Percentiles rank a stretch among this genome's conserved stretches.
Evolutionary conservation across 2,797 vertebrate genomes (phyloP).

Genomic region (Psittacula derbiana): DNA sequence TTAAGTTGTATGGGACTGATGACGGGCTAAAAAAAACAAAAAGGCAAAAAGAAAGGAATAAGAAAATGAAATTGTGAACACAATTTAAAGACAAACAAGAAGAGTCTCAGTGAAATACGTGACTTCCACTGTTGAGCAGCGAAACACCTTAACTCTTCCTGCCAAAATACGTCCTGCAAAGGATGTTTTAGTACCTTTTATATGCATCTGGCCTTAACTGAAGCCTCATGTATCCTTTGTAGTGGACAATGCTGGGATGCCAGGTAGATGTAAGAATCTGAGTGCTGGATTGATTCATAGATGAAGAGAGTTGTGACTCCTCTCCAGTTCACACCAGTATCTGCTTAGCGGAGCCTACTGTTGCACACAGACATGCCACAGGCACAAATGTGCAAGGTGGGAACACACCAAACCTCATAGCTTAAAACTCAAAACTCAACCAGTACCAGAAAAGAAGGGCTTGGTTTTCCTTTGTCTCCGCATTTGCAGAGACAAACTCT

Average conservation of each 20-base stretch:
- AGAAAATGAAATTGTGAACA: not conserved
- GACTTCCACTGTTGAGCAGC: not conserved
- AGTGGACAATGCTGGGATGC: not conserved
- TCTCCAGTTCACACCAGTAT: not conserved
- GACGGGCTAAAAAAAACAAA: not conserved
- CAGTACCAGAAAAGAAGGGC: not conserved
- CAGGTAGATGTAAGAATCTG: not conserved
- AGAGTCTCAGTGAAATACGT: not conserved
- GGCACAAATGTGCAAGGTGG: not conserved
- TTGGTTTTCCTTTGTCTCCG: not conserved
- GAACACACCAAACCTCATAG: not conserved
- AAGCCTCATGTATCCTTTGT: not conserved
- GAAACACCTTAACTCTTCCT: slow-evolving; percentile 6
- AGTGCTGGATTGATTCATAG: not conserved
- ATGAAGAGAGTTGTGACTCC: not conserved
- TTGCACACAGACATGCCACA: not conserved
- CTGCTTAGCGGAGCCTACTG: not conserved
- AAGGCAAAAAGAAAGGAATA: not conserved
- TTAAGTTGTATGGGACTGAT: not conserved
- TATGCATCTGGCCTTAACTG: not conserved
- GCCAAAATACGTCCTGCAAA: not conserved
- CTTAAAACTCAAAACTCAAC: not conserved
- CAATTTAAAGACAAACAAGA: slow-evolving; percentile 1
- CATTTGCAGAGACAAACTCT: not conserved
- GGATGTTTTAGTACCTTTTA: not conserved